Conservation (phyloP, 1,140 invertebrate genomes). For the roundworm (Caenorhabditis elegans) region WBcel235 BX284606.5:15442001-15442500, state of each 20-base stretch:
- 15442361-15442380: slow-evolving; percentile 84
- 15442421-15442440: slow-evolving; percentile 82
- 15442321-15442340: slow-evolving; percentile 95
- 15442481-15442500: slow-evolving; percentile 65
- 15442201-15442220: slow-evolving; percentile 80
- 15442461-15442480: slow-evolving; percentile 92
- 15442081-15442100: slow-evolving; percentile 79
- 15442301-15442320: slow-evolving; percentile 95
- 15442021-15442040: slow-evolving; percentile 80
- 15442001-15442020: slow-evolving; percentile 86
- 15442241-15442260: slow-evolving; percentile 74
- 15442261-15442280: no score
- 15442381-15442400: slow-evolving; percentile 70
- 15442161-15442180: slow-evolving; percentile 82
- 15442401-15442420: slow-evolving; percentile 82
- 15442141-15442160: slow-evolving; percentile 75
- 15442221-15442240: slow-evolving; percentile 75
- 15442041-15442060: slow-evolving; percentile 72
- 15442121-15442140: slow-evolving; percentile 81
- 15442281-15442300: no score
- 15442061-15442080: slow-evolving; percentile 79
- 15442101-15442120: slow-evolving; percentile 85
- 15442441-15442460: slow-evolving; percentile 82
- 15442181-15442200: slow-evolving; percentile 87
- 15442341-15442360: slow-evolving; percentile 85